phyloP scores from a whole-genome alignment of 2,888 invertebrate species.

The Tiliacea citrago region DNA sequence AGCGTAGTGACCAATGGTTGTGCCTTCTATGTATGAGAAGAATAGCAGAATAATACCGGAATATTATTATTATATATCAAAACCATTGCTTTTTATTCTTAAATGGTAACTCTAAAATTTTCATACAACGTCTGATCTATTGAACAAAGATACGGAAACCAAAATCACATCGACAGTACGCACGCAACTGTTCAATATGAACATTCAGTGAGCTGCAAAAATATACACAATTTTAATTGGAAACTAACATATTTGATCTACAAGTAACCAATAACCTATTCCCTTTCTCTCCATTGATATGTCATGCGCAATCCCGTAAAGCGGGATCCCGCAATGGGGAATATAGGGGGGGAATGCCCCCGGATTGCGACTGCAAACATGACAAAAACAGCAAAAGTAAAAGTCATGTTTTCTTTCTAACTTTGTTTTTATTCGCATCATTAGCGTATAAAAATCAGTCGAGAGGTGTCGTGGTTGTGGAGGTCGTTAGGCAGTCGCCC shows the following conservation, averaged over 20 bases:
- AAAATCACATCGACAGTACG: not conserved
- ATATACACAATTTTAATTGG: constrained; percentile 11
- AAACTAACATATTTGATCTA: not conserved
- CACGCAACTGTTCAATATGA: not conserved
- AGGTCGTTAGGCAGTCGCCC: no score
- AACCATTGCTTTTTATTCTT: not conserved
- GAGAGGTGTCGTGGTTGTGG: not conserved
- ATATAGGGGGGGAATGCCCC: not conserved
- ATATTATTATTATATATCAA: no score
- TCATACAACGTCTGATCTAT: not conserved
- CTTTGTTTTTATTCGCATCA: not conserved
- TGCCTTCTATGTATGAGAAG: not conserved
- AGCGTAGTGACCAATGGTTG: not conserved
- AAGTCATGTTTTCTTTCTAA: not conserved
- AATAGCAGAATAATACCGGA: no score
- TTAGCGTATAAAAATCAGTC: not conserved
- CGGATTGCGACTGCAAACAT: not conserved
- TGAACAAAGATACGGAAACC: not conserved
- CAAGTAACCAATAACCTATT: not conserved
- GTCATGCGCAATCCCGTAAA: constrained; percentile 1
- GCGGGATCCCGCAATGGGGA: not conserved
- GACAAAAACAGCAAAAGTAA: not conserved
- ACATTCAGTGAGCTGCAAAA: constrained; percentile 21
- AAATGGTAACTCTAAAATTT: not conserved
- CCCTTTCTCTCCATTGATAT: not conserved